Base-by-base conservation (phyloP, 1,140 invertebrate species). In the Nautilus pompilius region DNA sequence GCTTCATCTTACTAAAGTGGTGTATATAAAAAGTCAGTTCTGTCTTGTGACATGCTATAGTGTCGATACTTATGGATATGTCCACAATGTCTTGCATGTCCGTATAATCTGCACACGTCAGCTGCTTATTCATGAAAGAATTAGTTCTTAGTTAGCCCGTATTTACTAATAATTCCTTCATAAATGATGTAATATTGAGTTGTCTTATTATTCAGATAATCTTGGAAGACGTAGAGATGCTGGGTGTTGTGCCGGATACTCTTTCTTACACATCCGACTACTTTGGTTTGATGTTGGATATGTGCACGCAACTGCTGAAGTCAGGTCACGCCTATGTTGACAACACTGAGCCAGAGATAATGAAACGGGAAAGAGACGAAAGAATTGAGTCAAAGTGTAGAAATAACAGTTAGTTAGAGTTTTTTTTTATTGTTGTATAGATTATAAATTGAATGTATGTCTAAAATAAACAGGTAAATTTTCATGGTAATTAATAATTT, bases 201-300 rank as follows among this genome's bases (percentile, higher is more conserved):
- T n/a, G n/a, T n/a, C n/a, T n/a, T n/a, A n/a, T n/a, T n/a, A n/a
- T n/a, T 33, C 70, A 89, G 85, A 95, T 98, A 0, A 99, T 99
- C 72, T 82, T 98, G 24, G 91, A 98, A 82, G 98, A 99, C 85
- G 85, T 99, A 13, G 86, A 90, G 72, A 87, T 97, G 86, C 80
- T 99, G 48, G 87, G 97, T 75, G 90, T 99, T 54, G 92, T 95
- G 70, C 94, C 94, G 2, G 93, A 99, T 83, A 79, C 87, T 30
- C 97, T 97, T 81, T 94, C 95, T 2, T 93, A 96, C 81, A 97
- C 97, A 0, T 99, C 97, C 0, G 91, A 99, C 82, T 91, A 98
- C 83, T 99, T 99, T 84, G 96, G 99, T 69, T 77, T 90, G 17
- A 91, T 99, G 87, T 71, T 96, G 10, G 82, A 89, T 15, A 90